phyloP scores from a whole-genome alignment of 1,140 invertebrate species.

The Brachionus asplanchnoidis region DNA sequence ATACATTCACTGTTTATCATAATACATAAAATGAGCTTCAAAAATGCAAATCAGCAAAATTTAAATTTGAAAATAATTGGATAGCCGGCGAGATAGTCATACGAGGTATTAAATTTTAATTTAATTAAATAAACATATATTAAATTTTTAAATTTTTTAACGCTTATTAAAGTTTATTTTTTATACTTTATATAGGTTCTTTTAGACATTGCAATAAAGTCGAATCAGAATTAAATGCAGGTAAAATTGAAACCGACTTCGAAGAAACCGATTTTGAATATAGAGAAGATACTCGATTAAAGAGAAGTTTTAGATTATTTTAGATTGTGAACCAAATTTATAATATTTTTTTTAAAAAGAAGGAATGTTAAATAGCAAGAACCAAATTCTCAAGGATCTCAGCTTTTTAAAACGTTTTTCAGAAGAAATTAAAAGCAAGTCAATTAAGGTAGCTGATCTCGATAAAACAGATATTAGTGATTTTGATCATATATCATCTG shows the following conservation, averaged over 20 bases:
- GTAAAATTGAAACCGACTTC: background rate
- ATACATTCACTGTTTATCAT: background rate
- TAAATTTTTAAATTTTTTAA: background rate
- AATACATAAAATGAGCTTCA: background rate
- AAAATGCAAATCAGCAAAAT: background rate
- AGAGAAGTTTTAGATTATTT: background rate
- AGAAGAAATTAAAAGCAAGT: background rate
- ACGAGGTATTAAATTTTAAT: background rate
- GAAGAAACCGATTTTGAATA: background rate
- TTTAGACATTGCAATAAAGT: background rate
- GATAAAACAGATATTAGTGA: background rate
- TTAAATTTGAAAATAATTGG: background rate
- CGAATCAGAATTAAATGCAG: background rate
- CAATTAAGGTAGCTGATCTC: background rate
- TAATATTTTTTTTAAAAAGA: background rate
- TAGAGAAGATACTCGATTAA: background rate
- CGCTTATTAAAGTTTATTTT: background rate
- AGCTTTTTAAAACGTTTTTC: background rate
- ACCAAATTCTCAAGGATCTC: background rate
- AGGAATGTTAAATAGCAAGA: background rate
- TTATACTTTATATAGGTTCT: background rate
- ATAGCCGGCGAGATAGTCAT: background rate
- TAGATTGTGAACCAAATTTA: background rate
- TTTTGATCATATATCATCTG: background rate
- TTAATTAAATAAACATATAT: background rate